Evolutionary conservation across 2,797 vertebrate species (phyloP).

Genomic region (Pangasius macronema): DNA sequence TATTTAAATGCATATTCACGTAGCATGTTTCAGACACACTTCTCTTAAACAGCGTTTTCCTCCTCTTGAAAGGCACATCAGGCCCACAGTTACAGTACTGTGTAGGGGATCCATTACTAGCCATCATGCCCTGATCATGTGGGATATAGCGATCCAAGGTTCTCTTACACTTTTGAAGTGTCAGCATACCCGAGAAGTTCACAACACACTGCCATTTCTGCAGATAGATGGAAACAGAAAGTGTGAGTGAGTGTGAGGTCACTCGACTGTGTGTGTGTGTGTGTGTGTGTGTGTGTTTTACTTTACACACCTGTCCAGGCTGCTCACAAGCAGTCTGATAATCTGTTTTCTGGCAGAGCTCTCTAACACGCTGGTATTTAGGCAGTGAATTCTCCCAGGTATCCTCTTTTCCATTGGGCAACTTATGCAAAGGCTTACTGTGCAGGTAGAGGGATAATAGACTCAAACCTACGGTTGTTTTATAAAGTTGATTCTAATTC

Average conservation of each 20-base stretch:
- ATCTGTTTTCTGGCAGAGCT: slow-evolving; percentile 88
- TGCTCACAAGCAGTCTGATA: slow-evolving; percentile 94
- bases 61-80: too few relatives aligned
- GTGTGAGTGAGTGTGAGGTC: slow-evolving; percentile 13
- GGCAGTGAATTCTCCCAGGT: slow-evolving; percentile 89
- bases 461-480: too few relatives aligned
- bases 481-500: too few relatives aligned
- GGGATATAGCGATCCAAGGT: slow-evolving; percentile 75
- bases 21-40: too few relatives aligned
- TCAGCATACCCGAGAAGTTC: slow-evolving; percentile 83
- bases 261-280: slow-evolving; percentile 10
- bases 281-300: slow-evolving; percentile 22
- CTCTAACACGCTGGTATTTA: slow-evolving; percentile 91
- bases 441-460: background rate
- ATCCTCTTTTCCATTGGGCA: slow-evolving; percentile 76
- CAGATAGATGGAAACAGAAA: slow-evolving; percentile 43
- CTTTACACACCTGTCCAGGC: slow-evolving; percentile 82
- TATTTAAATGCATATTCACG: too few relatives aligned
- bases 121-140: slow-evolving; percentile 29
- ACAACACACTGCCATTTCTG: slow-evolving; percentile 96
- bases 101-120: too few relatives aligned
- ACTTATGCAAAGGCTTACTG: slow-evolving; percentile 91
- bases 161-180: slow-evolving; percentile 88
- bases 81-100: too few relatives aligned
- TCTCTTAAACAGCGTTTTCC: too few relatives aligned